Evolutionary conservation across 2,113 vertebrate species (phyloP), one percentile per base, ranked within the genome.

Genomic region (Calonectris borealis): DNA sequence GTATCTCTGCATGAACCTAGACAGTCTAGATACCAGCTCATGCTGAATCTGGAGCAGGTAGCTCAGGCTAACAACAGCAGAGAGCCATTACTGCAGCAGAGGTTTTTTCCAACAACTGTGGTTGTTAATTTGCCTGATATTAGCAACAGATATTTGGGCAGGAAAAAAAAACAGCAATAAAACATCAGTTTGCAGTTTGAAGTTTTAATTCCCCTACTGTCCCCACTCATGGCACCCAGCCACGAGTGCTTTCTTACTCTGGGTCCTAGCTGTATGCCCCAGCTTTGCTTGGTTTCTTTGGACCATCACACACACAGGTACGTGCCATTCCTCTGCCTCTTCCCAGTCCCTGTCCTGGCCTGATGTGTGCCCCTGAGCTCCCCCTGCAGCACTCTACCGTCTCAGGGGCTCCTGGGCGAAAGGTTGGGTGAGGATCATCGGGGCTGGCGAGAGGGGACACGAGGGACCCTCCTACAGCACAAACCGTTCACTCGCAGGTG

Each of bases 381-480:
- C 0, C 12, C 60, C n/a, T 66, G 70, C 31, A 71, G 73, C 73
- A n/a, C 20, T 32, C 48, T 2, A 34, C 22, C 27, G 4, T 58
- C 49, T 22, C n/a, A 49, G 44, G 20, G 32, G 24, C 29, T 88
- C 40, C 60, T 38, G n/a, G 36, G 19, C 9, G 14, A 66, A 66
- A 90, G 11, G 17, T 1, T 78, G 83, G 57, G 32, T 83, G 46
- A 46, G 27, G 2, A n/a, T 73, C 73, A 13, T 2, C 11, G 5
- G 34, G 32, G 21, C 16, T 51, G 69, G 55, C 0, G 0, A 82
- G 31, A 48, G 18, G 6, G 24, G 27, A 66, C 42, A 16, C 0
- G 0, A 70, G 34, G 34, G n/a, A 69, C 10, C 16, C 26, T 86
- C 22, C 27, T 25, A 17, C 22, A 19, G 66, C 70, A 72, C 54